These are phyloP conservation scores for Microtus montanus DNA, from an alignment of 2,113 vertebrate species.

Conservation along the genomic window DNA sequence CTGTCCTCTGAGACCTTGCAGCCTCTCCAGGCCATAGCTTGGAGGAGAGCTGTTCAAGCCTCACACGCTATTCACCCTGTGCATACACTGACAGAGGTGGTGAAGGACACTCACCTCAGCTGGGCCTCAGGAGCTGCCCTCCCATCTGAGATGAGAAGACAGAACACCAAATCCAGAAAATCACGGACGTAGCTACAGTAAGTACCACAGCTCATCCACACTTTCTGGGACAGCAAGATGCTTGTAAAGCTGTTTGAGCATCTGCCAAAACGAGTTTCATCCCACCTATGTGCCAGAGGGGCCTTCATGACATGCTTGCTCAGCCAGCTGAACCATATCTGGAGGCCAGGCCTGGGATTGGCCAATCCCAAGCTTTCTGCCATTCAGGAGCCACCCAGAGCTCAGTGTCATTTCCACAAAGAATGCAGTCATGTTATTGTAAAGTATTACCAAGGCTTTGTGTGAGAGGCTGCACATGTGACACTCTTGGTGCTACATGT, in stretches of 20 bases:
- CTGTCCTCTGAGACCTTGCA: not conserved
- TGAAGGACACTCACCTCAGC: not conserved
- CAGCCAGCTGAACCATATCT: not conserved
- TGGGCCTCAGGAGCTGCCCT: not conserved
- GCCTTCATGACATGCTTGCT: not conserved
- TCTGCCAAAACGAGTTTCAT: not conserved
- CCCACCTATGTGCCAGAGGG: not conserved
- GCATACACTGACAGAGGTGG: fast-evolving
- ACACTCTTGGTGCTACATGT: too few species aligned
- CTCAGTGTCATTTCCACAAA: not conserved
- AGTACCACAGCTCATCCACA: not conserved
- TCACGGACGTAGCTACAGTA: fast-evolving
- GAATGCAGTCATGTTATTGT: too few species aligned
- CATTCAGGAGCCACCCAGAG: not conserved
- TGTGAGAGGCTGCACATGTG: not conserved
- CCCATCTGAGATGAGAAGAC: not conserved
- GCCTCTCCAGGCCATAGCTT: not conserved
- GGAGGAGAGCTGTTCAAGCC: not conserved
- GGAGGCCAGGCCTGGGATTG: fast-evolving
- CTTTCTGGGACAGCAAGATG: not conserved
- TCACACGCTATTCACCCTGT: fast-evolving
- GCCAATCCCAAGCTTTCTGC: not conserved
- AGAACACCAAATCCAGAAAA: too few species aligned
- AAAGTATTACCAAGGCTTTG: not conserved
- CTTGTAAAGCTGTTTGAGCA: not conserved